These are phyloP conservation scores for Metopolophium dirhodum DNA, from an alignment of 1,140 invertebrate species.

Conservation along the genomic window DNA sequence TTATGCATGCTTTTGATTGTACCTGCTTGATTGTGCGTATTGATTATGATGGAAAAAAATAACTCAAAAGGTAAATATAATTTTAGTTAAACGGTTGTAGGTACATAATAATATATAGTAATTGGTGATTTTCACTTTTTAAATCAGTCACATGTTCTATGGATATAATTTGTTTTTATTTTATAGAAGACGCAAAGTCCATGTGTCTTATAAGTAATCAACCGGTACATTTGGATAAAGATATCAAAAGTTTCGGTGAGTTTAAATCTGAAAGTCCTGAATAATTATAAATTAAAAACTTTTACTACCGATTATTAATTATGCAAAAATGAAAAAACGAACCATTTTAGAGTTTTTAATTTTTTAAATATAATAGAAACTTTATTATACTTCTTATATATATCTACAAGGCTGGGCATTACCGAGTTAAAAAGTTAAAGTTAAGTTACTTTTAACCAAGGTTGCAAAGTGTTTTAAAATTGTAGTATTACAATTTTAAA, in stretches of 20 bases:
- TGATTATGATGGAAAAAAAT: background rate
- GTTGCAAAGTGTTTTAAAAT: too few relatives aligned
- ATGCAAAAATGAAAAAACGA: background rate
- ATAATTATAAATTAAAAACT: too few relatives aligned
- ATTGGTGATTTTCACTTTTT: background rate
- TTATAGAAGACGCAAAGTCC: background rate
- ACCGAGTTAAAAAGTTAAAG: too few relatives aligned
- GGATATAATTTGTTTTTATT: background rate
- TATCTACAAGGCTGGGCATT: too few relatives aligned
- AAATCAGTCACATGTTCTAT: background rate
- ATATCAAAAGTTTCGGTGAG: background rate
- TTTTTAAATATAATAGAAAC: background rate
- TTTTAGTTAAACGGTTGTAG: background rate
- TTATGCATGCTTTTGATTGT: background rate
- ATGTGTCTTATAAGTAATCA: background rate
- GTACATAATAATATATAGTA: background rate
- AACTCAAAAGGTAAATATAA: constrained; percentile 1
- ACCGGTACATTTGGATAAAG: background rate
- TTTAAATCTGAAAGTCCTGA: too few relatives aligned
- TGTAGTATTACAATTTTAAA: too few relatives aligned
- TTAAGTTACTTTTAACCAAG: too few relatives aligned
- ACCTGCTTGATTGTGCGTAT: too few relatives aligned
- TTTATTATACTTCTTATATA: background rate
- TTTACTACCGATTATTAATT: too few relatives aligned
- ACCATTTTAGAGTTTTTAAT: background rate